Percentiles rank a stretch among this genome's conserved stretches.
Evolutionary conservation across 2,113 vertebrate species (phyloP).

Genomic region (Ptyas mucosa): DNA sequence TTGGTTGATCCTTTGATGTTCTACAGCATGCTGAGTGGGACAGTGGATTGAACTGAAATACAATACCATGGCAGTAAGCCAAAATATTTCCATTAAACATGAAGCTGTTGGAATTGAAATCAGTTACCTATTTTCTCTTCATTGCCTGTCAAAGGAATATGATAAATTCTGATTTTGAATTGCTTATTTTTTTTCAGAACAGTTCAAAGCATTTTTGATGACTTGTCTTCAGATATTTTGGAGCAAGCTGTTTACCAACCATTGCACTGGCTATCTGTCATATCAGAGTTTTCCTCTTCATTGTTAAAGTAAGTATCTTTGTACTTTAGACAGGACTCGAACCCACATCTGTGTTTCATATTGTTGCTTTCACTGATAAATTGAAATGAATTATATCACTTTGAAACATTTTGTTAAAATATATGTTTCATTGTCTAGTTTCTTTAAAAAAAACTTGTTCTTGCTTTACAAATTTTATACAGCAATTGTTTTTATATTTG

Average conservation of each 20-base stretch:
- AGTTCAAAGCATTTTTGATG: constrained; percentile 66
- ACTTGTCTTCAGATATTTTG: constrained; percentile 50
- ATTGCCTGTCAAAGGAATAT: constrained; percentile 32
- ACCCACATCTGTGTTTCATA: neutral
- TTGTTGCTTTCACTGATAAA: neutral
- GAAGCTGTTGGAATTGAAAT: neutral
- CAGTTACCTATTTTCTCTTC: neutral
- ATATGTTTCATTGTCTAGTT: neutral
- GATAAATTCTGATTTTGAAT: constrained; percentile 7
- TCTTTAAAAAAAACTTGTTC: neutral
- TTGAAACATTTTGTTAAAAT: neutral
- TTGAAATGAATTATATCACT: neutral
- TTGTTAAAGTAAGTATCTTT: constrained; percentile 66
- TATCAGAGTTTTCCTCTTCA: constrained; percentile 72
- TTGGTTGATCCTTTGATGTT: neutral
- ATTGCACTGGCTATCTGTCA: constrained; percentile 76
- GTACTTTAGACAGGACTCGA: neutral
- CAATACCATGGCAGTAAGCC: neutral
- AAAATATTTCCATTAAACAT: neutral
- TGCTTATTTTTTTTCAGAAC: constrained; percentile 68
- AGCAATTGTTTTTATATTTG: neutral
- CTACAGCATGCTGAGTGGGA: neutral
- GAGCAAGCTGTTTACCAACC: constrained; percentile 51
- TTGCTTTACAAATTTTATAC: neutral
- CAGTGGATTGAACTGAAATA: neutral